Conservation (phyloP, 2,888 invertebrate species). For the Shargacucullia verbasci region DNA sequence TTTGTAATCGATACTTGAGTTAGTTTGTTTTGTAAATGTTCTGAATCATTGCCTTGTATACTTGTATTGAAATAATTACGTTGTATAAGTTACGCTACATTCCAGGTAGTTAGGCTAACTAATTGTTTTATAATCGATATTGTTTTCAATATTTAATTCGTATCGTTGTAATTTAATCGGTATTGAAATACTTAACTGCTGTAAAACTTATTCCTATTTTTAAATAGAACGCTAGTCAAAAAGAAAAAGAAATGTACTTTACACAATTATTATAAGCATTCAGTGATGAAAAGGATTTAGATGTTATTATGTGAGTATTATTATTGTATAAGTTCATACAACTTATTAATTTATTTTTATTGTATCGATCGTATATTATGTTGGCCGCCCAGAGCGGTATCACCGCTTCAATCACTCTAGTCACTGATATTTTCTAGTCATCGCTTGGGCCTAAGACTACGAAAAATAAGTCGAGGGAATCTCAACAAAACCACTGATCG, state of each 20-base stretch:
- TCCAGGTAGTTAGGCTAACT: constrained; percentile 24
- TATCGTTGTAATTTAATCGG: not conserved
- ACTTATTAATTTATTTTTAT: not conserved
- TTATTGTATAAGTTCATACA: not conserved
- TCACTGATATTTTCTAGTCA: constrained; percentile 16
- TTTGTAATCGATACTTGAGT: not conserved
- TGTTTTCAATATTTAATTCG: not conserved
- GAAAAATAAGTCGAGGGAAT: not conserved
- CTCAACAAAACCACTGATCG: not conserved
- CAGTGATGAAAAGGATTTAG: not conserved
- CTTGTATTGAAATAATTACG: not conserved
- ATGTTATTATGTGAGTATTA: not conserved
- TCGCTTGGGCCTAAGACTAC: not conserved
- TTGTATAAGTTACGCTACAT: constrained; percentile 5
- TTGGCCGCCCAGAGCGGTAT: not conserved
- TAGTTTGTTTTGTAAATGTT: constrained; percentile 1
- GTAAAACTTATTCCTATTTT: not conserved
- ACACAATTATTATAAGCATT: too few species aligned
- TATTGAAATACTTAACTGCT: constrained; percentile 1
- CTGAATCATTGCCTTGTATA: not conserved
- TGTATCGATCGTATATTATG: too few species aligned
- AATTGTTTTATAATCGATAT: constrained; percentile 12
- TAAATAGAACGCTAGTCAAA: too few species aligned
- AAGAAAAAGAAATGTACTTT: too few species aligned
- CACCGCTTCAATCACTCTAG: constrained; percentile 12